phyloP scores from a whole-genome alignment of 1,140 invertebrate genomes.

The Drepana arcuata region DNA sequence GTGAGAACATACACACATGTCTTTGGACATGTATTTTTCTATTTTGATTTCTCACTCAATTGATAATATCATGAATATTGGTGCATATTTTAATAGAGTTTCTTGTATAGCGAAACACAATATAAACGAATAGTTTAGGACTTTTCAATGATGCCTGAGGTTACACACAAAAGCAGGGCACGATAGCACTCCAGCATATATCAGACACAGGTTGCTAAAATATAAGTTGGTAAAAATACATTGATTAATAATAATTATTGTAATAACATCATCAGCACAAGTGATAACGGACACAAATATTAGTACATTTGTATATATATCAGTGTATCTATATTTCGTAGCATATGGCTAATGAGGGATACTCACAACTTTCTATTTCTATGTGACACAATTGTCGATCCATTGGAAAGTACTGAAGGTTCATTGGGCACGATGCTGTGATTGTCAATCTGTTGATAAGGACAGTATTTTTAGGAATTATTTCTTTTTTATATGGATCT shows the following conservation, averaged over 20 bases:
- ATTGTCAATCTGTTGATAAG: conserved; percentile 90
- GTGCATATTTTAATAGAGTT: too few species aligned
- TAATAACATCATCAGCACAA: neutral
- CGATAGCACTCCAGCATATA: conserved; percentile 9
- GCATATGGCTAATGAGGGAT: too few species aligned
- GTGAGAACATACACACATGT: conserved; percentile 45
- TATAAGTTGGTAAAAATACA: conserved; percentile 1
- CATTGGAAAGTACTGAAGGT: conserved; percentile 98
- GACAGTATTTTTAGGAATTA: neutral
- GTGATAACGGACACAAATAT: neutral
- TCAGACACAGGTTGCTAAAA: conserved; percentile 5
- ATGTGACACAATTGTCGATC: conserved; percentile 96
- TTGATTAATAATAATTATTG: neutral
- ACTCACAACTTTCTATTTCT: conserved; percentile 99
- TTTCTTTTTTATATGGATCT: neutral
- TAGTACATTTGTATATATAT: conserved; percentile 2
- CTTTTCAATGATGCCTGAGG: too few species aligned
- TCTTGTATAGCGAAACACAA: too few species aligned
- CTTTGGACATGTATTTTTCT: conserved; percentile 19
- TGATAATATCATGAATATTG: conserved; percentile 12
- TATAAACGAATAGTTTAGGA: too few species aligned
- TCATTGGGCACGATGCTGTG: conserved; percentile 98
- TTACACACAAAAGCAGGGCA: conserved; percentile 13
- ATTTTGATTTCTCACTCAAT: conserved; percentile 67
- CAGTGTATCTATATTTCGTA: conserved; percentile 2